Conservation (phyloP, 2,113 vertebrate genomes). For the Cephalopterus ornatus region DNA sequence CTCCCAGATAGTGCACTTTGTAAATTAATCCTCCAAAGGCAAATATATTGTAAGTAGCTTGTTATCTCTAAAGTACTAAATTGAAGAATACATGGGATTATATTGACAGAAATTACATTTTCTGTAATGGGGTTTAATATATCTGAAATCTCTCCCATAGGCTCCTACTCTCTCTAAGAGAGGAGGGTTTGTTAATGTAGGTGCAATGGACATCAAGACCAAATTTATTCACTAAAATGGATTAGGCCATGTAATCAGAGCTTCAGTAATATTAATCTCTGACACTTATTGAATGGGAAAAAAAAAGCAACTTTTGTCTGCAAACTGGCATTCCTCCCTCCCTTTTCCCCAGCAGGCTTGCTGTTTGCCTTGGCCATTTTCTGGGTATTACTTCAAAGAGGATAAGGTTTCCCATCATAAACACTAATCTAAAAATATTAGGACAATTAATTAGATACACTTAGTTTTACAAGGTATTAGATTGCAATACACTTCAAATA, state of each 20-base stretch:
- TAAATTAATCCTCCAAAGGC: slow-evolving; percentile 92
- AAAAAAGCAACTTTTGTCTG: slow-evolving; percentile 69
- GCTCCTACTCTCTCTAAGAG: slow-evolving; percentile 64
- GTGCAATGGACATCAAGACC: slow-evolving; percentile 77
- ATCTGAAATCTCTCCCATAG: slow-evolving; percentile 82
- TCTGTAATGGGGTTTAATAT: slow-evolving; percentile 91
- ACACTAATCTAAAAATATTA: slow-evolving; percentile 78
- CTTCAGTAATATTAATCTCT: slow-evolving; percentile 81
- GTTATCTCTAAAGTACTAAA: slow-evolving; percentile 89
- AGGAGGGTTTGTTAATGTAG: slow-evolving; percentile 77
- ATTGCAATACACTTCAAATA: slow-evolving; percentile 81
- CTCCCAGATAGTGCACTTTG: slow-evolving; percentile 80
- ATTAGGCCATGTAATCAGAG: slow-evolving; percentile 84
- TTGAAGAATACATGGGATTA: slow-evolving; percentile 92
- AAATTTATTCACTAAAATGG: slow-evolving; percentile 83
- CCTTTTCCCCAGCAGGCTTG: slow-evolving; percentile 41
- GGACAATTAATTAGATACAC: slow-evolving; percentile 87
- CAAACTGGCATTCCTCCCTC: slow-evolving; percentile 65
- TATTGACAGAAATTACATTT: slow-evolving; percentile 93
- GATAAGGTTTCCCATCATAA: slow-evolving; percentile 76
- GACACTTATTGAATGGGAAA: slow-evolving; percentile 72
- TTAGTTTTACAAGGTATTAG: slow-evolving; percentile 82
- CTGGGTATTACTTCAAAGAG: slow-evolving; percentile 83
- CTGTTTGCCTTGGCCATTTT: slow-evolving; percentile 70
- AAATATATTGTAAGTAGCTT: slow-evolving; percentile 89